Evolutionary conservation across 2,888 invertebrate genomes (phyloP).

Genomic region (Zhengitettix transpicula): DNA sequence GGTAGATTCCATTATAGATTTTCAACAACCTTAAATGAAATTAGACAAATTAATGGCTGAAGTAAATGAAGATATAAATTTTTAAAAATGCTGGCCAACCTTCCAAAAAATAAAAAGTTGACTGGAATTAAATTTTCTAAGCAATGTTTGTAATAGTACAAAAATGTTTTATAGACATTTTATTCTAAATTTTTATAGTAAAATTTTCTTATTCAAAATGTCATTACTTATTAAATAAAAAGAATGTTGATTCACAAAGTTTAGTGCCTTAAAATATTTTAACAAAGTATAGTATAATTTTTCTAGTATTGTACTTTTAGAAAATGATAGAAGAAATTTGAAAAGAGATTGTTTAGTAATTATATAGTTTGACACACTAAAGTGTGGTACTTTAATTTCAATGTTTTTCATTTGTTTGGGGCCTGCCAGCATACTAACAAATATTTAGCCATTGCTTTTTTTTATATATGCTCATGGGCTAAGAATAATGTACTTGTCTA

Average conservation of each 20-base stretch:
- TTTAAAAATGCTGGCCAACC: slow-evolving; percentile 7
- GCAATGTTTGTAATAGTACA: slow-evolving; percentile 4
- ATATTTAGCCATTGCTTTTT: neutral
- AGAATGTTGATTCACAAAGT: slow-evolving; percentile 8
- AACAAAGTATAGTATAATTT: slow-evolving; percentile 2
- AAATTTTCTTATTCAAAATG: slow-evolving; percentile 1
- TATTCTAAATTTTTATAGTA: slow-evolving; percentile 9
- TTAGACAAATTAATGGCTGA: neutral
- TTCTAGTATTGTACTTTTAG: slow-evolving; percentile 7
- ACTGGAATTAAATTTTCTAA: neutral
- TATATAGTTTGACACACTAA: slow-evolving; percentile 2
- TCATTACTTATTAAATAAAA: slow-evolving; percentile 2
- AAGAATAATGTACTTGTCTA: neutral
- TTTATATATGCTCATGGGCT: neutral
- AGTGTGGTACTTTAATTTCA: neutral
- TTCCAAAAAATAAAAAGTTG: slow-evolving; percentile 4
- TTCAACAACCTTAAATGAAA: neutral
- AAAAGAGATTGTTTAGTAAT: slow-evolving; percentile 1
- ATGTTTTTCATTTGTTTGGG: slow-evolving; percentile 2
- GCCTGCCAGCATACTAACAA: slow-evolving; percentile 4
- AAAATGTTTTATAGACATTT: slow-evolving; percentile 7
- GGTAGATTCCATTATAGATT: neutral
- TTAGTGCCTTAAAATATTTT: slow-evolving; percentile 10
- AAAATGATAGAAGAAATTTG: neutral
- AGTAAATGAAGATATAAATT: neutral